Evolutionary conservation across 2,113 vertebrate species (phyloP), one percentile per base, ranked within the genome.

Genomic region (Eptatretus burgeri): DNA sequence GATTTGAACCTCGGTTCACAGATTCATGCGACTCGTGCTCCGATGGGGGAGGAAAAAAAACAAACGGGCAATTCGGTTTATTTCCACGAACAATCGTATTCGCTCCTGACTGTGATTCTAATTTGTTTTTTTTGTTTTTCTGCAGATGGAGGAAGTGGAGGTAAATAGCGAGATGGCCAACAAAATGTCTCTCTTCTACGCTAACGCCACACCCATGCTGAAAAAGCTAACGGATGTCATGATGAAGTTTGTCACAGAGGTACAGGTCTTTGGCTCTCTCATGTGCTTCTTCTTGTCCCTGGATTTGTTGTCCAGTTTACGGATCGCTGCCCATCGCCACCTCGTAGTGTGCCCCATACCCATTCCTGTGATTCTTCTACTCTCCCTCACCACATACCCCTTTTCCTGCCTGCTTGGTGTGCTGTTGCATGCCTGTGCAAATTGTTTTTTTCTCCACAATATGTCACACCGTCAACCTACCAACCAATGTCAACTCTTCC

Each of bases 141-240:
- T 95, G 91, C 69, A 93, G 78, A 85, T 93, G 73, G 86, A 93
- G 66, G 91, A 98, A 74, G 89, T 75, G 64, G 85, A 98, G 77
- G 91, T 98, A 51, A 98, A 98, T 75, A 98, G 95, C 11, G 91
- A 98, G 75, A 98, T 98, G 91, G 91, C 91, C 65, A 98, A 98
- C 68, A 78, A 87, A 72, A 96, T 96, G 91, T 98, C 91, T 66
- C 78, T 98, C 60, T 98, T 98, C 73, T 98, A 98, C 14, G 91
- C 91, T 3, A 89, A 98, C 73, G 89, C 91, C 64, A 98, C 89
- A 0, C 91, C 91, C 2, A 95, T 98, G 87, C 75, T 98, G 73
- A 98, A 98, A 70, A 94, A 87, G 1, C 80, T 98, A 50, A 98
- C 89, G 74, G 89, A 78, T 1, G 85, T 87, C n/a, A 98, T 87